phyloP scores from a whole-genome alignment of 1,140 invertebrate genomes.

The Cherax quadricarinatus region DNA sequence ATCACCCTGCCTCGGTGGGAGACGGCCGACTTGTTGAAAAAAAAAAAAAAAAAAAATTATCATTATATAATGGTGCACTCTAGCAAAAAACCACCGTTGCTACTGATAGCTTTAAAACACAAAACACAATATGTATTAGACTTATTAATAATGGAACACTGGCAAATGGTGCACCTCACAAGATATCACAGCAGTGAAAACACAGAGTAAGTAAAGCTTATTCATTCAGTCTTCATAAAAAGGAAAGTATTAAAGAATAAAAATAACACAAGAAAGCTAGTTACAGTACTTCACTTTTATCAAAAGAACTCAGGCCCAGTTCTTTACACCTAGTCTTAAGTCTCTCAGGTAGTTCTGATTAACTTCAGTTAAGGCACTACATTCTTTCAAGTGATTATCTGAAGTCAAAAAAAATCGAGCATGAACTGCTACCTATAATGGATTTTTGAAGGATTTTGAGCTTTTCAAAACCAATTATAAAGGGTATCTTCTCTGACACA shows the following conservation, averaged over 20 bases:
- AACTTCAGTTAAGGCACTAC: neutral
- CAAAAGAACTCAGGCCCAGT: neutral
- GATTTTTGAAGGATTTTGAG: neutral
- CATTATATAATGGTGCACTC: neutral
- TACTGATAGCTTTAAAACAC: neutral
- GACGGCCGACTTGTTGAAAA: too few relatives aligned
- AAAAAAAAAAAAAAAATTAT: too few relatives aligned
- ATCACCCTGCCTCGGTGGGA: too few relatives aligned
- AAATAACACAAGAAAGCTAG: neutral
- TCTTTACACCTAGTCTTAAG: neutral
- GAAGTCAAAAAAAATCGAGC: neutral
- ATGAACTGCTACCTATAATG: neutral
- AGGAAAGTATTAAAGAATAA: neutral
- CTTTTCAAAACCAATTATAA: neutral
- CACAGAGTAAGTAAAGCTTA: slow-evolving; percentile 6
- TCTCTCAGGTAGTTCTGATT: neutral
- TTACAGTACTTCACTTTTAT: neutral
- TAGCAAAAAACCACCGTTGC: neutral
- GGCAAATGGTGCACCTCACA: neutral
- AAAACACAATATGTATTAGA: neutral
- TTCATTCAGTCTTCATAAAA: neutral
- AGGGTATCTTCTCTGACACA: neutral
- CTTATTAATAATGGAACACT: slow-evolving; percentile 9
- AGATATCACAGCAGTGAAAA: slow-evolving; percentile 15
- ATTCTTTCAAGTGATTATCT: neutral